Percentiles rank a stretch among this genome's conserved stretches.
phyloP scores from a whole-genome alignment of 2,797 vertebrate genomes.

The Catharus ustulatus region DNA sequence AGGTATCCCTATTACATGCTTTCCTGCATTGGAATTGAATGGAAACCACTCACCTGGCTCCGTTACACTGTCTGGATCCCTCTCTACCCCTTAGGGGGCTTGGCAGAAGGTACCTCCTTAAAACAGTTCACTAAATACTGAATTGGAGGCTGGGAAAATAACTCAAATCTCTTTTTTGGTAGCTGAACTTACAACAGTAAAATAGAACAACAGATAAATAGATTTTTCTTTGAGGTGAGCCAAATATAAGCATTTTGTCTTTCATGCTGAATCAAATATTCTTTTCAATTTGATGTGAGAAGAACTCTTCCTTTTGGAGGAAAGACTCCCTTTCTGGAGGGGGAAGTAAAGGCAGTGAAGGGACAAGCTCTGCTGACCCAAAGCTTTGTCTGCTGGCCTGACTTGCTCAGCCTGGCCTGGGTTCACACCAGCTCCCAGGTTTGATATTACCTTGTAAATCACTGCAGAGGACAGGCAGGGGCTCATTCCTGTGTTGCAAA shows the following conservation, averaged over 20 bases:
- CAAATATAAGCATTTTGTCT: not conserved
- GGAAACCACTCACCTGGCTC: slow-evolving; percentile 94
- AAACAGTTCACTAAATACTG: not conserved
- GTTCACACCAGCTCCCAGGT: not conserved
- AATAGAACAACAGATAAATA: not conserved
- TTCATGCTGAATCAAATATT: not conserved
- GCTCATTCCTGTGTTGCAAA: not conserved
- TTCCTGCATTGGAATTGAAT: slow-evolving; percentile 88
- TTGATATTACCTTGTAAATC: not conserved
- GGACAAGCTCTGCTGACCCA: not conserved
- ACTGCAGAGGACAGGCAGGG: not conserved
- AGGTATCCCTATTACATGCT: slow-evolving; percentile 99
- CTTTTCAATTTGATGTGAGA: not conserved
- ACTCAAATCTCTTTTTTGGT: not conserved
- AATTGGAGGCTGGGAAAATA: not conserved
- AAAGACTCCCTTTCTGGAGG: not conserved
- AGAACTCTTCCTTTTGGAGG: not conserved
- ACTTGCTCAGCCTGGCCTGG: not conserved
- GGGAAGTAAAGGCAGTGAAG: not conserved
- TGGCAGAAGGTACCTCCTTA: slow-evolving; percentile 89
- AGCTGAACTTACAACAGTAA: not conserved
- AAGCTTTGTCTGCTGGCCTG: not conserved
- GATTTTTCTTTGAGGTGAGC: not conserved
- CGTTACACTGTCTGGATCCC: slow-evolving; percentile 95
- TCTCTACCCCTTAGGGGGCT: slow-evolving; percentile 88